phyloP scores from a whole-genome alignment of 2,113 vertebrate species.

The Fulmarus glacialis region DNA sequence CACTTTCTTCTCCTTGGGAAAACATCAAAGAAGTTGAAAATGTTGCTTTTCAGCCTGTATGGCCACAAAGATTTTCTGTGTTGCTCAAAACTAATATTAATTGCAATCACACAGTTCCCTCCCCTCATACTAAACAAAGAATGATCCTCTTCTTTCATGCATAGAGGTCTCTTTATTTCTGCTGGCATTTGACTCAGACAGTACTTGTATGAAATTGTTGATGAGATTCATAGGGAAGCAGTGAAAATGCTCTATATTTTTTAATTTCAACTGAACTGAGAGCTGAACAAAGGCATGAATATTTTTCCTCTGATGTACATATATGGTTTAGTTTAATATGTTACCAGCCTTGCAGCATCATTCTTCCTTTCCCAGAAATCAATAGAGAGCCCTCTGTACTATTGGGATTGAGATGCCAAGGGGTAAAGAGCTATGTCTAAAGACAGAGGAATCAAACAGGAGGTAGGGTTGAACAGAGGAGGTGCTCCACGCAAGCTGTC shows the following conservation, averaged over 20 bases:
- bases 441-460: neutral
- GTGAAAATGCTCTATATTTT: neutral
- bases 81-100: constrained; percentile 5
- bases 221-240: neutral
- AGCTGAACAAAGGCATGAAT: neutral
- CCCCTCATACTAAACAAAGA: neutral
- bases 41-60: neutral
- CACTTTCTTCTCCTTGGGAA: neutral
- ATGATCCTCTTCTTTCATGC: neutral
- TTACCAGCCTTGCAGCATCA: neutral
- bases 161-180: neutral
- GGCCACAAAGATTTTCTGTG: neutral
- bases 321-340: neutral
- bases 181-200: neutral
- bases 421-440: neutral
- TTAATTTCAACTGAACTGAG: neutral
- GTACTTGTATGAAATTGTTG: neutral
- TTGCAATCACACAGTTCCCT: neutral
- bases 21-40: constrained; percentile 16
- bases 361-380: neutral
- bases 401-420: neutral
- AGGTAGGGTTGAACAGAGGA: neutral
- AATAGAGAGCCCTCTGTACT: neutral
- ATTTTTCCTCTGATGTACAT: neutral
- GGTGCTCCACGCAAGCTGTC: rapidly evolving